Base-by-base conservation (phyloP, 2,113 vertebrate species). In the Microtus oregoni region DNA sequence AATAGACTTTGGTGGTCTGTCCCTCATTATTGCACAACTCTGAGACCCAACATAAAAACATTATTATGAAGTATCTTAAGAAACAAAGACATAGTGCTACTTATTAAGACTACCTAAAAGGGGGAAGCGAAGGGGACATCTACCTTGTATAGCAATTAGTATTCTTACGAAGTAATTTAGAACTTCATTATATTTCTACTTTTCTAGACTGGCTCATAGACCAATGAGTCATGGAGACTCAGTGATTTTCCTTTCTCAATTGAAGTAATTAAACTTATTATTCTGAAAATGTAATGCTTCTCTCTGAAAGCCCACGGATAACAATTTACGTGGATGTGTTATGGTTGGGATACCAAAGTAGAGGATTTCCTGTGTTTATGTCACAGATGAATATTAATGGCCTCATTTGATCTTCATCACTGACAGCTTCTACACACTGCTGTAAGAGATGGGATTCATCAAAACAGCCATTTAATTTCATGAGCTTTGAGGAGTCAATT, bases 291-390 rank as follows among this genome's bases (percentile, higher is more conserved):
- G 63, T 96, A 92, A 82, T 94, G 50, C 87, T 44, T 94, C 0
- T 70, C 91, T 61, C 55, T 96, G 72, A 94, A 89, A 96, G 86
- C 47, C 19, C 47, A 95, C 89, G 44, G 92, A 77, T 94, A 95
- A 52, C 41, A 67, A 86, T 86, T 94, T 86, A 92, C 76, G 72
- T 85, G 87, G 92, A 61, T 47, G 22, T 83, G 10, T 30, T 82
- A 67, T 1, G 44, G 32, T 47, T 91, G 55, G 89, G 81, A 96
- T 52, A 96, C 94, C 28, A 96, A 95, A 95, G 52, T 94, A 68
- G 70, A 86, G 47, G 55, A 91, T 94, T 91, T 86, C 58, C 8
- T 83, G 38, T 28, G 0, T 79, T 90, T 92, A 92, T 90, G 78
- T 90, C 38, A 93, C 38, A 67, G 86, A 70, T 85, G 89, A 78